Evolutionary conservation across 1,140 invertebrate species (phyloP).

Genomic region (Scaptomyza pallida): DNA sequence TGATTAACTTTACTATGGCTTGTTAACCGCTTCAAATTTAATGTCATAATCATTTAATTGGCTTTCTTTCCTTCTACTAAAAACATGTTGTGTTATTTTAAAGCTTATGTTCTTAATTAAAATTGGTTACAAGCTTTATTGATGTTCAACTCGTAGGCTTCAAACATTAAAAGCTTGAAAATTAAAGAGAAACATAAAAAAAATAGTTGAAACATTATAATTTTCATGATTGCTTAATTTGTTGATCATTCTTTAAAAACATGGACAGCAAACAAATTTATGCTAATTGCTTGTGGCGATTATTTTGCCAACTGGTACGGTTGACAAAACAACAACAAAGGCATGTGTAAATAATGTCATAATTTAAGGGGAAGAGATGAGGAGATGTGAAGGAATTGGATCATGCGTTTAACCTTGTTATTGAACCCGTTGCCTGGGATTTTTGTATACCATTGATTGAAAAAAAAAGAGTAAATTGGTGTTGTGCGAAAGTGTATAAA

Average conservation of each 20-base stretch:
- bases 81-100: too few species aligned
- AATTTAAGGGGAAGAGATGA: conserved; percentile 13
- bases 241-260: conserved; percentile 47
- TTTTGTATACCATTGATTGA: too few species aligned
- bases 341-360: conserved; percentile 49
- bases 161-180: too few species aligned
- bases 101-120: too few species aligned
- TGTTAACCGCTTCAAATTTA: conserved; percentile 41
- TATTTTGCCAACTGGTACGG: conserved; percentile 46
- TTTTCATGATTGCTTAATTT: conserved; percentile 20
- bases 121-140: too few species aligned
- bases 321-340: conserved; percentile 35
- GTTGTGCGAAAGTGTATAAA: too few species aligned
- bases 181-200: too few species aligned
- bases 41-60: conserved; percentile 3
- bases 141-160: too few species aligned
- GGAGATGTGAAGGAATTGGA: neutral
- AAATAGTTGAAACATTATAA: too few species aligned
- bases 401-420: conserved; percentile 64
- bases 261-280: conserved; percentile 44
- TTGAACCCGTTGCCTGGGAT: conserved; percentile 53
- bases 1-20: conserved; percentile 24
- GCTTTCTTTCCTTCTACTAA: conserved; percentile 1
- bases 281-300: conserved; percentile 70
- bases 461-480: too few species aligned